phyloP scores from a whole-genome alignment of 2,888 invertebrate species.

The Phorcus lineatus region DNA sequence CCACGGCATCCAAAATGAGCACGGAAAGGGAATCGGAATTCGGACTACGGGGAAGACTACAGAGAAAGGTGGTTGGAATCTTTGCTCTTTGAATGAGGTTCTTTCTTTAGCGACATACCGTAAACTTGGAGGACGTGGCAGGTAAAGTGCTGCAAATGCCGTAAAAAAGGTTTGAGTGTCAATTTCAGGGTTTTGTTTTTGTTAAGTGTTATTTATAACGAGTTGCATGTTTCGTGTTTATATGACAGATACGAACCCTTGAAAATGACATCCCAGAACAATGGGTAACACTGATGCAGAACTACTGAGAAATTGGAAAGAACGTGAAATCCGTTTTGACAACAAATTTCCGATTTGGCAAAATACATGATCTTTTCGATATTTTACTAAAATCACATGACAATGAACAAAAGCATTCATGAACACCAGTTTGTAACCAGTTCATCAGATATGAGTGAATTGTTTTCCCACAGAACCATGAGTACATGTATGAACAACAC shows the following conservation, averaged over 20 bases:
- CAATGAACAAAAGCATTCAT: too few species aligned
- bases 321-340: too few species aligned
- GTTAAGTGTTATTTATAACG: conserved; percentile 3
- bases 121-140: background rate
- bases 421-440: too few species aligned
- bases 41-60: background rate
- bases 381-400: too few species aligned
- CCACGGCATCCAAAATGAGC: background rate
- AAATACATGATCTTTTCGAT: too few species aligned
- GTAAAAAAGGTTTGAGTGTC: background rate
- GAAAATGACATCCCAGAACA: background rate
- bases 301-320: too few species aligned
- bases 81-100: background rate
- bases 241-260: background rate
- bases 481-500: too few species aligned
- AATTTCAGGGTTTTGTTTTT: background rate
- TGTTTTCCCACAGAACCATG: too few species aligned
- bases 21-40: background rate
- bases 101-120: background rate
- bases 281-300: background rate
- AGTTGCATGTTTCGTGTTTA: background rate
- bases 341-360: too few species aligned
- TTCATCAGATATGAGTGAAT: too few species aligned
- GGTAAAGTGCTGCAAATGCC: background rate
- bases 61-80: background rate